Percentiles rank a stretch among this genome's conserved stretches.
phyloP scores from a whole-genome alignment of 2,113 vertebrate species.

The Tor tambroides region DNA sequence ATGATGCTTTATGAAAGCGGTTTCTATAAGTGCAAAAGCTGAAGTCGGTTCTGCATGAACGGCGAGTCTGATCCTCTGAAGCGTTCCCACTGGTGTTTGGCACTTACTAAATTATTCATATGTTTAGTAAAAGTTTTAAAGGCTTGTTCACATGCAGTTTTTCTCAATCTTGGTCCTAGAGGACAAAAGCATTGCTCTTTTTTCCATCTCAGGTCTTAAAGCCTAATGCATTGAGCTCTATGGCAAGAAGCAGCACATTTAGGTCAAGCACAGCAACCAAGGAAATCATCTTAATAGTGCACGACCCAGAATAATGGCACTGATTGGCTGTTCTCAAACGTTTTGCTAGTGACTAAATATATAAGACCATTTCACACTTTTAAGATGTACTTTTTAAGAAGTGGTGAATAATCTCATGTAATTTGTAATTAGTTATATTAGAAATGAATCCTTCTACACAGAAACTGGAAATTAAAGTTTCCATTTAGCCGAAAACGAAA shows the following conservation, averaged over 20 bases:
- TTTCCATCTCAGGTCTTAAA: background rate
- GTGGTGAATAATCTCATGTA: background rate
- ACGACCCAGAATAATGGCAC: background rate
- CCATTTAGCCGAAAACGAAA: background rate
- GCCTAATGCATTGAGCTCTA: background rate
- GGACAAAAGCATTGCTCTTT: background rate
- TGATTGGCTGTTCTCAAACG: background rate
- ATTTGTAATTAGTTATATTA: no score
- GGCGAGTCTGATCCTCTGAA: background rate
- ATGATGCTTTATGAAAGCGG: background rate
- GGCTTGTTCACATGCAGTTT: background rate
- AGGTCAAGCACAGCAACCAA: background rate
- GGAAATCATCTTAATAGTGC: background rate
- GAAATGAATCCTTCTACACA: background rate
- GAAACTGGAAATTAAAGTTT: background rate
- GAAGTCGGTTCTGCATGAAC: background rate
- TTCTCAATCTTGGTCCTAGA: background rate
- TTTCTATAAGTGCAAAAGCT: background rate
- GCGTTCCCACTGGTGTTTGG: background rate
- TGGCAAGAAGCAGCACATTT: background rate
- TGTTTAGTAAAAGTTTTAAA: slow-evolving; percentile 1
- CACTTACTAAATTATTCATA: background rate
- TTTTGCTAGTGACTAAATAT: no score
- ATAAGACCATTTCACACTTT: no score
- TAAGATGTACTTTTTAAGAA: background rate